Evolutionary conservation across 2,113 vertebrate species (phyloP).

Genomic region (Atractosteus spatula): DNA sequence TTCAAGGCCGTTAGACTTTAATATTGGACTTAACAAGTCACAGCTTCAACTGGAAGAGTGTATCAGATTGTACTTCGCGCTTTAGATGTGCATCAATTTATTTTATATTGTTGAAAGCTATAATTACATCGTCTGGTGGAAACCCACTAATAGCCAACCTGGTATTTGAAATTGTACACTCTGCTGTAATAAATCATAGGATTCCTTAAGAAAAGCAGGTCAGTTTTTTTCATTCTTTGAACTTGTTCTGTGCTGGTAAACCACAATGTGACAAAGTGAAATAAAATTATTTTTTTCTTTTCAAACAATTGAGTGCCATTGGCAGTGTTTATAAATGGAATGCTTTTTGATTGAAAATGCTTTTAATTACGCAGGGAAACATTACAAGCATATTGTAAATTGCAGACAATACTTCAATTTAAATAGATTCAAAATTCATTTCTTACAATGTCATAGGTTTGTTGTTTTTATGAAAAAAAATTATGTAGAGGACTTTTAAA

Average conservation of each 20-base stretch:
- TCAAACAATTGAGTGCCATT: background rate
- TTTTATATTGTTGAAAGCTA: conserved; percentile 35
- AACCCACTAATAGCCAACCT: conserved; percentile 32
- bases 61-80: conserved; percentile 1
- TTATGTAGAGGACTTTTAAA: no score
- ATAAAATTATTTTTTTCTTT: background rate
- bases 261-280: background rate
- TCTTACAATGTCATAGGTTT: no score
- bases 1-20: background rate
- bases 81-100: conserved; percentile 27
- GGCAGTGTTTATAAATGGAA: background rate
- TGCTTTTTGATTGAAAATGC: background rate
- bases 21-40: conserved; percentile 1
- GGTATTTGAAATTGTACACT: conserved; percentile 21
- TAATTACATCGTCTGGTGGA: conserved; percentile 50
- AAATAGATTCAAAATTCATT: no score
- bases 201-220: conserved; percentile 11
- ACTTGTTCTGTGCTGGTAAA: conserved; percentile 20
- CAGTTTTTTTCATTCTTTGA: conserved; percentile 1
- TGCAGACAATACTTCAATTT: no score
- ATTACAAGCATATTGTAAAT: no score
- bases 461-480: background rate
- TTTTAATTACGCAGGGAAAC: no score
- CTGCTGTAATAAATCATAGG: conserved; percentile 23
- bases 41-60: background rate